These are phyloP conservation scores for Colistium nudipinnis DNA, from an alignment of 2,113 vertebrate species.

Conservation along the genomic window DNA sequence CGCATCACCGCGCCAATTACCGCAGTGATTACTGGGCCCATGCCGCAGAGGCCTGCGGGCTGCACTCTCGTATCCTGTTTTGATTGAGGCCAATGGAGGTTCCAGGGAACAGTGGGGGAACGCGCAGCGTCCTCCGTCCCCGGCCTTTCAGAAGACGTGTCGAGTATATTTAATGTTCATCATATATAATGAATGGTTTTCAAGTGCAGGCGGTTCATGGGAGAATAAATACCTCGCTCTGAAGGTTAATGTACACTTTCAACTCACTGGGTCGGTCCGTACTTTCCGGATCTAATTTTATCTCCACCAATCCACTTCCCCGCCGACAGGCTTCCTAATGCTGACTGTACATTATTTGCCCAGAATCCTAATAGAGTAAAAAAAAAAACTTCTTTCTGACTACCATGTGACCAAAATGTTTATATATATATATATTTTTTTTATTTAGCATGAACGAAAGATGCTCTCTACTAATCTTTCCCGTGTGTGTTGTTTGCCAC, in stretches of 20 bases:
- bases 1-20: constrained; percentile 61
- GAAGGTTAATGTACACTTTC: background rate
- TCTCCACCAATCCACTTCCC: background rate
- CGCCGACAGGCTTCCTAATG: background rate
- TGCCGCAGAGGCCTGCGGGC: constrained; percentile 49
- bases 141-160: constrained; percentile 13
- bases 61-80: constrained; percentile 39
- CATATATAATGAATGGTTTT: background rate
- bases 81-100: constrained; percentile 34
- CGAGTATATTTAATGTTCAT: background rate
- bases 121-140: constrained; percentile 16
- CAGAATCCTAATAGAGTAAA: constrained; percentile 5
- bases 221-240: too few relatives aligned
- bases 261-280: background rate
- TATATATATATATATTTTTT: too few relatives aligned
- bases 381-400: too few relatives aligned
- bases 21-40: constrained; percentile 53
- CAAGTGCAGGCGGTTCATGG: too few relatives aligned
- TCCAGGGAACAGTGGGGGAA: background rate
- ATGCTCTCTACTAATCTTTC: constrained; percentile 17
- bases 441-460: too few relatives aligned
- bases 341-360: background rate
- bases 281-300: background rate
- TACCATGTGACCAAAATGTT: too few relatives aligned
- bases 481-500: constrained; percentile 30